A percentile compares a stretch with the other conserved stretches of the same genome.
These are phyloP conservation scores for Popillia japonica DNA, from an alignment of 1,140 invertebrate genomes.

Conservation along the genomic window DNA sequence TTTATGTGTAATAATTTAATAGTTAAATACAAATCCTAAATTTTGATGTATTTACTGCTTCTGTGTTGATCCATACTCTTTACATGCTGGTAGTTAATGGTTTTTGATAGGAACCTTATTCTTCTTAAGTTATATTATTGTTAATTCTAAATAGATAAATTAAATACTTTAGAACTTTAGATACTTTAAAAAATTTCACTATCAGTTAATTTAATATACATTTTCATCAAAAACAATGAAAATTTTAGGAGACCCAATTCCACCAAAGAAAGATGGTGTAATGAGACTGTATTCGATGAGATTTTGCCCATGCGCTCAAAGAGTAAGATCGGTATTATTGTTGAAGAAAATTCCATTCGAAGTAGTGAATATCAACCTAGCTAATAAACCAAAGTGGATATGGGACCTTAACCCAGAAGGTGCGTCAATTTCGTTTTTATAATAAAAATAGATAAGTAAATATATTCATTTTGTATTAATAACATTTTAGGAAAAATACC, in stretches of 20 bases:
- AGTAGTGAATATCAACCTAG: slow-evolving; percentile 63
- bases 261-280: slow-evolving; percentile 69
- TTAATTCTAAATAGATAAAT: no score
- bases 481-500: slow-evolving; percentile 30
- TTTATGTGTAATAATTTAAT: no score
- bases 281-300: slow-evolving; percentile 87
- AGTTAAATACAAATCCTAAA: no score
- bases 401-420: slow-evolving; percentile 35
- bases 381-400: slow-evolving; percentile 40
- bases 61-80: no score
- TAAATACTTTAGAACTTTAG: no score
- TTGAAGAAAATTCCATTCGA: slow-evolving; percentile 88
- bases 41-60: no score
- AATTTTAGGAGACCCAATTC: slow-evolving; percentile 51
- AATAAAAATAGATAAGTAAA: not conserved
- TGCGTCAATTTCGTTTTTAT: not conserved
- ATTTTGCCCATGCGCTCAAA: slow-evolving; percentile 90
- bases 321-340: slow-evolving; percentile 80
- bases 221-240: no score
- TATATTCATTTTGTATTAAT: not conserved
- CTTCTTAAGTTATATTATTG: no score
- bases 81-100: no score
- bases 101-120: no score
- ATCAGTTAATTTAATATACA: no score
- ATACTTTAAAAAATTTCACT: no score